These are phyloP conservation scores for Caenorhabditis remanei DNA, from an alignment of 1,140 invertebrate species.

Conservation along the genomic window DNA sequence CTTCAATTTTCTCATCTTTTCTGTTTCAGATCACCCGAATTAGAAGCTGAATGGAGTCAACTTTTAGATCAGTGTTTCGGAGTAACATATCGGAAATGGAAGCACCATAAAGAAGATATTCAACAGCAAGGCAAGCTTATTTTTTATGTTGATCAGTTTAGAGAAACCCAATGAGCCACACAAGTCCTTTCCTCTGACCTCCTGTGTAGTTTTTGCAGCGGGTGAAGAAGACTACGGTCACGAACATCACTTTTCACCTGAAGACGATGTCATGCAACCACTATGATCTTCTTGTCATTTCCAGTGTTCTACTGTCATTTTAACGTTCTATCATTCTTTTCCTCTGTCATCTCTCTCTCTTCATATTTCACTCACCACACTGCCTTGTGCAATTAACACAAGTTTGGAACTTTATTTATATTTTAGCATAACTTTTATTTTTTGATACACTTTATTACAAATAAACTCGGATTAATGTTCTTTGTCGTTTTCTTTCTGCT, in stretches of 20 bases:
- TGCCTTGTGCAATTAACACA: neutral
- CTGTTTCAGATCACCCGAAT: constrained; percentile 2
- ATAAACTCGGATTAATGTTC: neutral
- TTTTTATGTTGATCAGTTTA: neutral
- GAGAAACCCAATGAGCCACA: neutral
- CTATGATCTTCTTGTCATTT: neutral
- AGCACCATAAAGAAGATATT: constrained; percentile 36
- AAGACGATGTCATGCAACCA: constrained; percentile 10
- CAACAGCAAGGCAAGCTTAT: constrained; percentile 7
- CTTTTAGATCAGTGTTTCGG: constrained; percentile 47
- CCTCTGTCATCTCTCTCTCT: neutral
- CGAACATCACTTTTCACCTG: constrained; percentile 44
- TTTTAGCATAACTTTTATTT: neutral
- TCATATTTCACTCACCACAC: constrained; percentile 7
- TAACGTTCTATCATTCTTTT: neutral
- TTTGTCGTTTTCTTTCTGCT: neutral
- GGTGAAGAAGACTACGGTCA: constrained; percentile 27
- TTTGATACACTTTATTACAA: neutral
- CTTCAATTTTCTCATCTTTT: neutral
- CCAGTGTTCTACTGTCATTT: neutral
- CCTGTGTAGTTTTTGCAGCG: constrained; percentile 33
- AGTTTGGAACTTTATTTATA: neutral
- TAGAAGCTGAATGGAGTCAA: constrained; percentile 55
- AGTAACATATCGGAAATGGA: constrained; percentile 54
- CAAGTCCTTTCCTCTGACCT: neutral